Conservation (phyloP, 2,888 invertebrate species). For the Salpingus planirostris region DNA sequence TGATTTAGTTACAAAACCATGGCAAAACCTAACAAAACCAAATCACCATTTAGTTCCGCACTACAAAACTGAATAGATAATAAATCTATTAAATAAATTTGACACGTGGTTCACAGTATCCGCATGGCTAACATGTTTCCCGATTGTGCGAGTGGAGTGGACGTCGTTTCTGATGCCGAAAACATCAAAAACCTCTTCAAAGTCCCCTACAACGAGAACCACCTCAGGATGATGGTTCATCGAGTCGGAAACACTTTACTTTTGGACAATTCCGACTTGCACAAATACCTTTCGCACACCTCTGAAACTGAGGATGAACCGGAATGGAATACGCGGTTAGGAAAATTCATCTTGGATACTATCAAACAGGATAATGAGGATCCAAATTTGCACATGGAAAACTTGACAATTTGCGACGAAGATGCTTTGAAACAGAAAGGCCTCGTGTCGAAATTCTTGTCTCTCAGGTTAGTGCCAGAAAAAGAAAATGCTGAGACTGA, state of each 20-base stretch:
- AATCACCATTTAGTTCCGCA: too few species aligned
- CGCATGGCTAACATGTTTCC: conserved; percentile 90
- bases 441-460: conserved; percentile 81
- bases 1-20: too few species aligned
- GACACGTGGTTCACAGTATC: too few species aligned
- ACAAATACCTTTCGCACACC: conserved; percentile 73
- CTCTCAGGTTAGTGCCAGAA: conserved; percentile 77
- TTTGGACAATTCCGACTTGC: conserved; percentile 87
- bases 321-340: too few species aligned
- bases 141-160: conserved; percentile 85
- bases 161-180: conserved; percentile 88
- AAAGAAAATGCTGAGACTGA: too few species aligned
- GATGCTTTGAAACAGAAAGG: conserved; percentile 62
- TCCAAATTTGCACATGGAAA: conserved; percentile 49
- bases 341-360: conserved; percentile 70
- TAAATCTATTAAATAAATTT: too few species aligned
- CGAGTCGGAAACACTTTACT: conserved; percentile 82
- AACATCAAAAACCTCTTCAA: conserved; percentile 89
- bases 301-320: conserved; percentile 78
- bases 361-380: conserved; percentile 60
- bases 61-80: too few species aligned
- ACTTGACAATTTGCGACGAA: conserved; percentile 55
- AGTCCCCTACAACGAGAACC: conserved; percentile 67
- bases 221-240: conserved; percentile 90
- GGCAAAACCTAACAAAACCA: too few species aligned